These are phyloP conservation scores for Euzophera pinguis DNA, from an alignment of 2,888 invertebrate genomes.

Conservation along the genomic window DNA sequence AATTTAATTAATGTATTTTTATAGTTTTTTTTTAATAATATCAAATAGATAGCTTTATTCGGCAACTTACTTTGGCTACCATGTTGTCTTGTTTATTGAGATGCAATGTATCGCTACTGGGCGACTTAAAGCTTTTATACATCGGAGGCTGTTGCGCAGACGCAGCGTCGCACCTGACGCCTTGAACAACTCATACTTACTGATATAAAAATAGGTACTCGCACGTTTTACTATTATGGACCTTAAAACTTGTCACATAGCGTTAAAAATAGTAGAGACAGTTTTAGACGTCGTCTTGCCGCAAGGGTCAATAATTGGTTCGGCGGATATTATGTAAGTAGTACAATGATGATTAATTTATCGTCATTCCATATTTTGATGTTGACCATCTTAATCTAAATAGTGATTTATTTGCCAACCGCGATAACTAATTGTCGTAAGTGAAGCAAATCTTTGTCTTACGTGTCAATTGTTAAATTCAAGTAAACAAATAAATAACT, in stretches of 20 bases:
- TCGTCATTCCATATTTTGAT: background rate
- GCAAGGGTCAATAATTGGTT: slow-evolving; percentile 39
- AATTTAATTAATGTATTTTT: too few species aligned
- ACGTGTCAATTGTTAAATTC: too few species aligned
- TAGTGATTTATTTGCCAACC: too few species aligned
- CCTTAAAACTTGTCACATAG: background rate
- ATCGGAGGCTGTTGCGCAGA: slow-evolving; percentile 22
- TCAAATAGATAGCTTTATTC: background rate
- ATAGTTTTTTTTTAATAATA: background rate
- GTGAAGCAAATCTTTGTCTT: too few species aligned
- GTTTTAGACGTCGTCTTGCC: slow-evolving; percentile 20
- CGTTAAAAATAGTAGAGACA: background rate
- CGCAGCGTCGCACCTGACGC: slow-evolving; percentile 12
- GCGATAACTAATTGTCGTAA: too few species aligned
- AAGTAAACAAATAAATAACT: too few species aligned
- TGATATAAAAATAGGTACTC: background rate
- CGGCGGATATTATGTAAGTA: slow-evolving; percentile 32
- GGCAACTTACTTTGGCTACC: slow-evolving; percentile 62
- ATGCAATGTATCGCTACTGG: slow-evolving; percentile 44
- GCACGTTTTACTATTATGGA: background rate
- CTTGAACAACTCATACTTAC: slow-evolving; percentile 3
- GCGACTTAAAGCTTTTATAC: slow-evolving; percentile 53
- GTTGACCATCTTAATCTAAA: background rate
- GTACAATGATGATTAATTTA: slow-evolving; percentile 18
- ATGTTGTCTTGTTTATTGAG: slow-evolving; percentile 55